Evolutionary conservation across 2,797 vertebrate species (phyloP), one percentile per base, ranked within the genome.

Genomic region (Borostomias antarcticus): DNA sequence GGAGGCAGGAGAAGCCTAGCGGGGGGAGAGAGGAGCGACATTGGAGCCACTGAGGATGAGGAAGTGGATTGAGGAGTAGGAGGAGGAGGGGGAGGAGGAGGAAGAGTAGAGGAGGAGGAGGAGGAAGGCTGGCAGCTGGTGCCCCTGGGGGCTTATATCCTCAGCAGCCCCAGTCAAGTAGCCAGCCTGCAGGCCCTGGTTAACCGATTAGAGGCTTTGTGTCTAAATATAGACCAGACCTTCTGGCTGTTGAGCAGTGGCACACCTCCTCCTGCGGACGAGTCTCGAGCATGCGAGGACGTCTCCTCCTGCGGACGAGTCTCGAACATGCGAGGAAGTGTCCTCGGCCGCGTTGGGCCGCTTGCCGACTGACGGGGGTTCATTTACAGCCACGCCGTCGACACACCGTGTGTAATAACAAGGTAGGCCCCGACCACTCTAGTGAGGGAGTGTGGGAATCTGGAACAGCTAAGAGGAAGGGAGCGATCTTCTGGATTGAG

Each of bases 131-230:
- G 40, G 11, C 40, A 48, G 48, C 48, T 32, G n/a, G 58, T 28
- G 23, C 4, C 52, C 3, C n/a, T 21, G 15, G 7, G 52, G 50
- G 23, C 58, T 59, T 59, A 60, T 13, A 40, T 43, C n/a, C 13
- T 5, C 40, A 40, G 35, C n/a, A n/a, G n/a, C n/a, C 10, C 40
- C 40, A 43, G 40, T 5, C 35, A 10, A 2, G 15, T 6, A 10
- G 11, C 6, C 33, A 78, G 74, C 73, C 73, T 56, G 59, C 70
- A 62, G 53, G 26, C 60, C 45, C 70, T 56, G 65, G 71, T 82
- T 74, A 80, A 79, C 69, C 17, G 57, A 86, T 86, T 81, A 87
- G 66, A 72, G 59, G 82, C 68, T 79, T 86, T 79, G 77, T 26
- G 21, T 72, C 77, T 86, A 86, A 78, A 86, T 85, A 78, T 84